Conservation (phyloP, 2,113 vertebrate species). For the Turnix velox region DNA sequence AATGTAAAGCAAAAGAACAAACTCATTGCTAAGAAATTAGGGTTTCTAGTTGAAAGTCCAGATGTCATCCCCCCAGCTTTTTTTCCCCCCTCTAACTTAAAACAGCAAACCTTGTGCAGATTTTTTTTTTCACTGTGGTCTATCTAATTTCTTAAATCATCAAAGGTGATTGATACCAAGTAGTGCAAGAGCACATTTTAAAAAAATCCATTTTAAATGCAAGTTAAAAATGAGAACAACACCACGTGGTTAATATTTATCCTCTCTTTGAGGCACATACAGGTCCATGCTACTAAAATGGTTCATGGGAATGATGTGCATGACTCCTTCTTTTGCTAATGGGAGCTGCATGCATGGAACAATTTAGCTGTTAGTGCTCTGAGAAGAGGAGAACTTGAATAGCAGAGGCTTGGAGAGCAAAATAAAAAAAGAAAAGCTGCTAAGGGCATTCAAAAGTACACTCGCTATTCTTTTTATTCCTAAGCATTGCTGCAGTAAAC, state of each 20-base stretch:
- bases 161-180: background rate
- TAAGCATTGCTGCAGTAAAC: slow-evolving; percentile 48
- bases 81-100: background rate
- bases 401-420: slow-evolving; percentile 50
- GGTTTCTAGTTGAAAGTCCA: background rate
- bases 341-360: slow-evolving; percentile 52
- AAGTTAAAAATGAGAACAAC: background rate
- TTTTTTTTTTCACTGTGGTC: slow-evolving; percentile 10
- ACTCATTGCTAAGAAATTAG: background rate
- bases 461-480: slow-evolving; percentile 35
- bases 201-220: slow-evolving; percentile 5
- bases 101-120: background rate
- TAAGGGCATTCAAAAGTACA: slow-evolving; percentile 63
- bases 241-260: slow-evolving; percentile 3
- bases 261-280: background rate
- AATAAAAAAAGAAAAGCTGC: slow-evolving; percentile 59
- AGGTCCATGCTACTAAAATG: background rate
- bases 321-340: slow-evolving; percentile 50
- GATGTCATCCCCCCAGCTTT: background rate
- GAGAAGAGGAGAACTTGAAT: slow-evolving; percentile 52
- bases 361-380: slow-evolving; percentile 62
- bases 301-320: slow-evolving; percentile 32
- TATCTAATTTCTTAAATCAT: slow-evolving; percentile 31
- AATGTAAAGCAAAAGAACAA: background rate
- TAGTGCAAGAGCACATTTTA: background rate